These are phyloP conservation scores for Scortum barcoo DNA, from an alignment of 2,113 vertebrate species.

Conservation along the genomic window DNA sequence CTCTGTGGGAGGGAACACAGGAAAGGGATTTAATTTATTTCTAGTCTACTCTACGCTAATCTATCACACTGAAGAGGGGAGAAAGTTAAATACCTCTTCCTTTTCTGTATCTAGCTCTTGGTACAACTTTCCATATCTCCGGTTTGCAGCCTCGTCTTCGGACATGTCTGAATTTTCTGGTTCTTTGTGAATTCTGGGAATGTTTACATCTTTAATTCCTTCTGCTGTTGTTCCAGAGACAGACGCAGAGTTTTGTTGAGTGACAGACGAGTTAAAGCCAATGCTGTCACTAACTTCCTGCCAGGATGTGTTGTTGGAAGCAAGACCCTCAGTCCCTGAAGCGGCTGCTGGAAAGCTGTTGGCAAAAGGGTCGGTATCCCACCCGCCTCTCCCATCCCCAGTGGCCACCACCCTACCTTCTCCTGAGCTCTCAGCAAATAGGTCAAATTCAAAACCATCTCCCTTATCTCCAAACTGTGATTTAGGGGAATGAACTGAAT, in stretches of 20 bases:
- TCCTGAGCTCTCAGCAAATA: slow-evolving; percentile 21
- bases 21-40: slow-evolving; percentile 75
- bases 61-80: slow-evolving; percentile 85
- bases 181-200: slow-evolving; percentile 87
- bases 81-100: slow-evolving; percentile 91
- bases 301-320: slow-evolving; percentile 72
- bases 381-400: slow-evolving; percentile 35
- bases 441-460: slow-evolving; percentile 13
- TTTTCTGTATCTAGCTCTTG: slow-evolving; percentile 93
- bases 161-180: slow-evolving; percentile 94
- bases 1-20: slow-evolving; percentile 77
- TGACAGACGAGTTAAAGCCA: slow-evolving; percentile 75
- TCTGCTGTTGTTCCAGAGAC: slow-evolving; percentile 63
- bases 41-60: slow-evolving; percentile 87
- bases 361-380: slow-evolving; percentile 76
- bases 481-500: slow-evolving; percentile 16
- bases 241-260: slow-evolving; percentile 65
- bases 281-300: slow-evolving; percentile 77
- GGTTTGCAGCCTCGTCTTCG: slow-evolving; percentile 97
- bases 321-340: slow-evolving; percentile 64
- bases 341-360: slow-evolving; percentile 73
- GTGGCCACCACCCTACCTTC: background rate
- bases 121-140: slow-evolving; percentile 95
- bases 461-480: background rate
- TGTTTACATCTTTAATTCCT: slow-evolving; percentile 63